A percentile compares a stretch with the other conserved stretches of the same genome.
Conservation (phyloP, 2,888 invertebrate genomes). For the Stenodema calcarata region DNA sequence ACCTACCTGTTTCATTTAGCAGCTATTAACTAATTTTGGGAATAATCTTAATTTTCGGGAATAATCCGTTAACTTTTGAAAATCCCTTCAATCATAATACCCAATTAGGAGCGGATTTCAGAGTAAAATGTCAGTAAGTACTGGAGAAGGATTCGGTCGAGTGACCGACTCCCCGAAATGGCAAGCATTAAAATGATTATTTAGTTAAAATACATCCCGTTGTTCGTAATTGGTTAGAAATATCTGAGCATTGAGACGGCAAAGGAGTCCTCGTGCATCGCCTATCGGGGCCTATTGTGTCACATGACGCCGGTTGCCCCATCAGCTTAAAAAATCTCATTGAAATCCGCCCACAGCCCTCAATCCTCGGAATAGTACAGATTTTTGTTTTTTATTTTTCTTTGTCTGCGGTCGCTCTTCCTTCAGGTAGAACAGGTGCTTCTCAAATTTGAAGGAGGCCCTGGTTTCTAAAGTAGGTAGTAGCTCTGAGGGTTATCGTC, state of each 20-base stretch:
- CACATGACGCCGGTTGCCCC: conserved; percentile 32
- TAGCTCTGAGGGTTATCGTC: too few species aligned
- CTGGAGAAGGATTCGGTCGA: neutral
- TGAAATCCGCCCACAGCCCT: conserved; percentile 43
- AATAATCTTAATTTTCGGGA: too few species aligned
- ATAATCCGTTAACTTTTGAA: too few species aligned
- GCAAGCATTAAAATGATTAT: neutral
- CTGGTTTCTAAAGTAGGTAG: neutral
- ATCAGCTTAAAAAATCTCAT: conserved; percentile 48
- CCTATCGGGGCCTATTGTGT: conserved; percentile 37
- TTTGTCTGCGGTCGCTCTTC: neutral
- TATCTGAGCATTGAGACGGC: neutral
- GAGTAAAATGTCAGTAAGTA: too few species aligned
- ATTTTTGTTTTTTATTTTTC: neutral
- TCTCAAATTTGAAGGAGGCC: neutral
- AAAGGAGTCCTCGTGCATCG: neutral
- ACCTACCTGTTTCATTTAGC: too few species aligned
- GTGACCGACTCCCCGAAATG: neutral
- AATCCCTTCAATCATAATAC: too few species aligned
- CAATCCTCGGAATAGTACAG: conserved; percentile 22
- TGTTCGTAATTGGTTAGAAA: conserved; percentile 24
- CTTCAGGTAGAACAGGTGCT: conserved; percentile 15
- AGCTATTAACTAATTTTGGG: too few species aligned
- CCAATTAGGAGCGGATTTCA: neutral
- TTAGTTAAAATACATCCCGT: neutral